Evolutionary conservation across 2,797 vertebrate species (phyloP).

Genomic region (Apodemus agrarius): DNA sequence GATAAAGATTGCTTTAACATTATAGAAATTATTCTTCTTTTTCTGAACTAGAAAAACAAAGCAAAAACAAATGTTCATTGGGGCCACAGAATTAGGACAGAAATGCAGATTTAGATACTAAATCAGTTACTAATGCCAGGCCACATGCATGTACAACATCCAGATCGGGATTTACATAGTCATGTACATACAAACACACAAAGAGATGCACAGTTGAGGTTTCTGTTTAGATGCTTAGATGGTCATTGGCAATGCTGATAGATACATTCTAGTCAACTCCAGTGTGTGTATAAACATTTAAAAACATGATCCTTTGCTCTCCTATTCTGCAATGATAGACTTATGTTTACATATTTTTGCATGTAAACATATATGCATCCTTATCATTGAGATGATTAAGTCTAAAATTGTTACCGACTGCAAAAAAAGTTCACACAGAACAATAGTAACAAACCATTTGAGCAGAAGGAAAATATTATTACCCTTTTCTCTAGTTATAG

Average conservation of each 20-base stretch:
- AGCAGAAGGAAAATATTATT: not conserved
- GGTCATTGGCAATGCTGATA: not conserved
- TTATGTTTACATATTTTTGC: not conserved
- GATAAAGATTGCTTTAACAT: constrained; percentile 55
- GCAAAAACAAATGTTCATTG: not conserved
- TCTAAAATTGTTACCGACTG: not conserved
- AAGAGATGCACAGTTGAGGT: not conserved
- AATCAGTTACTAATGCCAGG: not conserved
- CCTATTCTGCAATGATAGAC: not conserved
- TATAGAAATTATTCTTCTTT: constrained; percentile 59
- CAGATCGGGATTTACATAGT: not conserved
- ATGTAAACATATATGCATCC: not conserved
- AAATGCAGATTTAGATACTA: not conserved
- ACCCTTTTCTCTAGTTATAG: not conserved
- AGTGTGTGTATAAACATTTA: not conserved
- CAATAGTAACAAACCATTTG: not conserved
- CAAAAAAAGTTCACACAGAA: not conserved
- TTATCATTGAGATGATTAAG: not conserved
- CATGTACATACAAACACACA: not conserved
- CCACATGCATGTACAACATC: not conserved
- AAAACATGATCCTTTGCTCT: not conserved
- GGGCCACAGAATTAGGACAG: not conserved
- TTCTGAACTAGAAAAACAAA: constrained; percentile 63
- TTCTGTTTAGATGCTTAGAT: not conserved
- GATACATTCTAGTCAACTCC: not conserved